Percentiles rank a stretch among this genome's conserved stretches.
Conservation (phyloP, 2,113 vertebrate genomes). For the Oreotragus oreotragus region DNA sequence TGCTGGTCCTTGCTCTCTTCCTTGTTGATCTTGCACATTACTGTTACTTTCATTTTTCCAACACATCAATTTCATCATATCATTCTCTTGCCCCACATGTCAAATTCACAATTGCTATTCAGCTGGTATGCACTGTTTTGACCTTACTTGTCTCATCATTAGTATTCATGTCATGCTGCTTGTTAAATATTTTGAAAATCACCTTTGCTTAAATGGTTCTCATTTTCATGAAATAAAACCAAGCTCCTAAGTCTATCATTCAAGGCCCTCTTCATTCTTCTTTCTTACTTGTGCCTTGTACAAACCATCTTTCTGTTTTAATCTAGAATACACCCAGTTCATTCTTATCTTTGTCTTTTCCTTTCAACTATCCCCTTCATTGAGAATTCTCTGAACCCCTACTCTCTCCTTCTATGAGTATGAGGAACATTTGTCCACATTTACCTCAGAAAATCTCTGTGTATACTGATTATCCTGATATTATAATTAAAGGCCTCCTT, state of each 20-base stretch:
- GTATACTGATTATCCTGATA: not conserved
- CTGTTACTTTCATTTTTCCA: not conserved
- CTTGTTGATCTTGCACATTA: too few species aligned
- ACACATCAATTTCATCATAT: not conserved
- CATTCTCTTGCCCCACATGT: not conserved
- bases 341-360: not conserved
- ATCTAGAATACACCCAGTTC: not conserved
- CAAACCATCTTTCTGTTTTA: not conserved
- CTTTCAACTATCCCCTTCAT: not conserved
- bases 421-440: not conserved
- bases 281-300: not conserved
- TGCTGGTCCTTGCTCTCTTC: too few species aligned
- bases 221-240: slow-evolving; percentile 6
- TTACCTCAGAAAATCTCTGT: not conserved
- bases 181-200: slow-evolving; percentile 25
- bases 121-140: not conserved
- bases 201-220: not conserved
- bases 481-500: not conserved
- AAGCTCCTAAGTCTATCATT: not conserved
- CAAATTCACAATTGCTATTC: not conserved
- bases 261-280: not conserved
- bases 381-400: not conserved
- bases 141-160: not conserved
- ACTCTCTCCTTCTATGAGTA: not conserved
- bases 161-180: not conserved